These are phyloP conservation scores for Phoxinus phoxinus DNA, from an alignment of 2,113 vertebrate genomes.

Conservation along the genomic window DNA sequence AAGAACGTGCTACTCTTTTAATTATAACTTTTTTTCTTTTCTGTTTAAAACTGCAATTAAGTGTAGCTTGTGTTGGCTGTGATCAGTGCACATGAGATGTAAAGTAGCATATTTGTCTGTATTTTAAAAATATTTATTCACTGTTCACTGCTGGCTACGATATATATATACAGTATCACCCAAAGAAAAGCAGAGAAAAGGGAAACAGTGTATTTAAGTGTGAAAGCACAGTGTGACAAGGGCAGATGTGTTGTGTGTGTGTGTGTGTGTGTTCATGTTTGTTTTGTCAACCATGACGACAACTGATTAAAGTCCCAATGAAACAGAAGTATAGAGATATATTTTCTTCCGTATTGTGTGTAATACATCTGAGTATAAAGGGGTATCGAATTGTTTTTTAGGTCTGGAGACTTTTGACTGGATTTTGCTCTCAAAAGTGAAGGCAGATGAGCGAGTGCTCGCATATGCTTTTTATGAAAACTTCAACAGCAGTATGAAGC, in stretches of 20 bases:
- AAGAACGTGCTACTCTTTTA: background rate
- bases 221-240: slow-evolving; percentile 2
- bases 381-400: too few relatives aligned
- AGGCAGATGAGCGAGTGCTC: too few relatives aligned
- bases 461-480: too few relatives aligned
- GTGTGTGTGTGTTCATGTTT: background rate
- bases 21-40: background rate
- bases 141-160: background rate
- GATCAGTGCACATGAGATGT: background rate
- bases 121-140: slow-evolving; percentile 1
- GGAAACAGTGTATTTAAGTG: background rate
- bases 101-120: background rate
- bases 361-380: too few relatives aligned
- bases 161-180: background rate
- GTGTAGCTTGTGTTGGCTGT: background rate
- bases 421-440: too few relatives aligned
- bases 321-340: background rate
- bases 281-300: background rate
- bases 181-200: background rate
- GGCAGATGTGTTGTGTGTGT: background rate
- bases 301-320: background rate
- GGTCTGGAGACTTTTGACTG: too few relatives aligned
- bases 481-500: too few relatives aligned
- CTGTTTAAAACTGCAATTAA: background rate
- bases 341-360: background rate